phyloP scores from a whole-genome alignment of 1,140 invertebrate species.

The Leptonema lineaticorne region DNA sequence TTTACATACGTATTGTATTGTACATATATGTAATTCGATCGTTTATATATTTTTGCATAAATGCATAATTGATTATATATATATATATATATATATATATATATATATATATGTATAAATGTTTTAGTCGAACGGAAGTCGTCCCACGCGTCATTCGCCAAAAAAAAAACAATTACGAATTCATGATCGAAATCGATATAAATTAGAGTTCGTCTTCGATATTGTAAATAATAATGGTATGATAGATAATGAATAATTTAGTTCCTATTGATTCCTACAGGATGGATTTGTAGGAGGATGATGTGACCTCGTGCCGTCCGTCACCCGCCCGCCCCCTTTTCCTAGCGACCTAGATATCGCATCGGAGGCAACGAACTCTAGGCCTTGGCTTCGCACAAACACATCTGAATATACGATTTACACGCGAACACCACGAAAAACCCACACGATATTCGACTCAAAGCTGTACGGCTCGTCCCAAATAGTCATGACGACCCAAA shows the following conservation, averaged over 20 bases:
- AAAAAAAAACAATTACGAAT: too few relatives aligned
- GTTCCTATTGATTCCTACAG: neutral
- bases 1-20: too few relatives aligned
- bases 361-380: conserved; percentile 14
- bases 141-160: too few relatives aligned
- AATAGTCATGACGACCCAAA: conserved; percentile 15
- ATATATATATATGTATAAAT: neutral
- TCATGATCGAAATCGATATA: too few relatives aligned
- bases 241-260: neutral
- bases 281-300: neutral
- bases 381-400: conserved; percentile 14
- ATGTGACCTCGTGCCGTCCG: neutral
- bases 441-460: neutral
- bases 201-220: too few relatives aligned
- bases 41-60: too few relatives aligned
- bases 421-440: neutral
- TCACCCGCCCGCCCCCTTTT: neutral
- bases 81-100: too few relatives aligned
- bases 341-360: conserved; percentile 15
- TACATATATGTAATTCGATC: too few relatives aligned
- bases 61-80: too few relatives aligned
- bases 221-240: neutral
- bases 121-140: neutral
- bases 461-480: neutral
- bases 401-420: too few relatives aligned